Base-by-base conservation (phyloP, 1,140 invertebrate species). In the Drosophila hydei region DNA sequence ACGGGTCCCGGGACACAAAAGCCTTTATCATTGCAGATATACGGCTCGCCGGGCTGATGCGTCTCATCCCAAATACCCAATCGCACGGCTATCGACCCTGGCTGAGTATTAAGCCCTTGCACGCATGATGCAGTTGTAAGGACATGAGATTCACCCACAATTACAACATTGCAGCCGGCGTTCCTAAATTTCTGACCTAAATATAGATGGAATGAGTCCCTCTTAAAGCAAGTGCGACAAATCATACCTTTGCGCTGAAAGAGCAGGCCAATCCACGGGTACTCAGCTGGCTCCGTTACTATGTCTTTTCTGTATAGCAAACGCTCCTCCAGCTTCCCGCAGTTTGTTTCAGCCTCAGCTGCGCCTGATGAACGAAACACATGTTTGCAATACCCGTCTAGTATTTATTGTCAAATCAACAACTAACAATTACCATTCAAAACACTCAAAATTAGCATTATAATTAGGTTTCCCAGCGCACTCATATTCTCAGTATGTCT, bases 1-100 rank as follows among this genome's bases (percentile, higher is more conserved):
- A 51, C 40, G 0, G 83, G 83, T 0, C 68, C 60, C 0, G 78
- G 75, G n/a, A 76, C 73, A 59, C 83, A 88, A 19, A 83, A 88
- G 1, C 75, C 83, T n/a, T 67, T 72, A 0, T 6, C 36, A 64
- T 83, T 88, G 48, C 83, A 88, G 0, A 27, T 23, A 5, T 68
- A 63, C 4, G 71, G 61, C 5, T 65, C 60, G 0, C 67, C 68
- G 0, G 51, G 45, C 1, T 55, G 0, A 18, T 63, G n/a, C 2
- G 33, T 65, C 27, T 72, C 58, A 18, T 81, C 45, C 64, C 67
- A 79, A 2, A 79, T 48, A 3, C 83, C 83, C 48, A 87, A 4
- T 12, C 77, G 40, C 1, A 72, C 77, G n/a, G 55, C 75, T 0
- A 60, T 21, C 45, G 43, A 16, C 0, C 67, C 62, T 0, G 65